Evolutionary conservation across 2,888 invertebrate species (phyloP), one percentile per base, ranked within the genome.

Genomic region (Pegoplata infirma): DNA sequence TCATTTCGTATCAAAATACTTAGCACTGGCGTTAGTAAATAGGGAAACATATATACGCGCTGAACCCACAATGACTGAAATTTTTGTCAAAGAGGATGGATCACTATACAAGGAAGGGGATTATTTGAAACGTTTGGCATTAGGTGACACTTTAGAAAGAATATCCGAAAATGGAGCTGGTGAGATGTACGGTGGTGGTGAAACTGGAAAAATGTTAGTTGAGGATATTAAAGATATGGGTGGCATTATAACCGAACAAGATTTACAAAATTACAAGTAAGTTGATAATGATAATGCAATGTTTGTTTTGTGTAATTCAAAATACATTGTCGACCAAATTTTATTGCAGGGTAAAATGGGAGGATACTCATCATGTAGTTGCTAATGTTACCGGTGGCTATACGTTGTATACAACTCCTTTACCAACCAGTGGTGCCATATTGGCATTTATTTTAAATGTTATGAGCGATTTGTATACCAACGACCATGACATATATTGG

Each of bases 371-470:
- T 8, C 86, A 86, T 36, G 89, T 94, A 51, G 85, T 86, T 68
- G 91, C 93, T 3, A 90, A 91, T 14, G 82, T 96, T 0, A 90
- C 91, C 0, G 91, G 91, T 6, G 92, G 93, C 46, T 91, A 93
- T 82, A 94, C 92, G 4, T 90, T 98, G 17, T 94, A 94, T 88
- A 93, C 96, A 1, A 91, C 93, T 0, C 96, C 96, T 1, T 91
- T 96, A 63, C 98, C 98, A 0, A 95, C 95, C 16, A 94, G 96
- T 44, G 98, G 98, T 0, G 92, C 93, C 6, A 91, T 97, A 8
- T 90, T 98, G 46, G 92, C 94, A 0, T 94, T 96, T 86, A 95
- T 98, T 77, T 89, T 98, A 81, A 96, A 96, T 88, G 92, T 97
- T 83, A 90, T 98, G 83, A 91, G 91, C 63, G 92, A 90, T 25